Percentiles rank a stretch among this genome's conserved stretches.
phyloP scores from a whole-genome alignment of 2,113 vertebrate genomes.

The Microcebus jonahi region DNA sequence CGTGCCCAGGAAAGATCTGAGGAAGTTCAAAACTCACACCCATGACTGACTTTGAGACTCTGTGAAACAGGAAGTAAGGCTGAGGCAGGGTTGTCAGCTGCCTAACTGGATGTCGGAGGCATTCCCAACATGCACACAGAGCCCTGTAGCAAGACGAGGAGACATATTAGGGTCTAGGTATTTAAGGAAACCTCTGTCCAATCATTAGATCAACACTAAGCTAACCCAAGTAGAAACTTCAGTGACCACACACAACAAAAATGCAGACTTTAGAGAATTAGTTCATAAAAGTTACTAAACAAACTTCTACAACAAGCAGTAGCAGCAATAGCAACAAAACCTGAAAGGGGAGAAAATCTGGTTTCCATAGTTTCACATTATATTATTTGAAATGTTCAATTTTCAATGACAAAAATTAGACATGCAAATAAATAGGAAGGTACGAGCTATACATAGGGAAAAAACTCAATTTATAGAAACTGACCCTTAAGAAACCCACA shows the following conservation, averaged over 20 bases:
- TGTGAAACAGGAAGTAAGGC: background rate
- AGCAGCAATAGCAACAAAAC: background rate
- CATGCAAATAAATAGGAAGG: background rate
- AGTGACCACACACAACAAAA: background rate
- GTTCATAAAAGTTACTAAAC: background rate
- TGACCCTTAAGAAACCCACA: background rate
- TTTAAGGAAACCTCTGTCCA: background rate
- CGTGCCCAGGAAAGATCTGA: background rate
- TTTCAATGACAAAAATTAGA: background rate
- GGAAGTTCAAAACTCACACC: too few species aligned
- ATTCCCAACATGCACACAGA: background rate
- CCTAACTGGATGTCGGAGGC: background rate
- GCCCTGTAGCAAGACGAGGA: background rate
- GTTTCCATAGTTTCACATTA: background rate
- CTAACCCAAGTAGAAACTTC: background rate
- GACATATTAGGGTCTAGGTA: background rate
- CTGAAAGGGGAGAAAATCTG: too few species aligned
- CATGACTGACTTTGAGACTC: too few species aligned
- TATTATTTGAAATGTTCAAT: background rate
- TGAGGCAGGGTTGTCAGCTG: background rate
- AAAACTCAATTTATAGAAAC: background rate
- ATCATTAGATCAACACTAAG: background rate
- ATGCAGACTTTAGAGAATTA: background rate
- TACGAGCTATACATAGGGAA: background rate
- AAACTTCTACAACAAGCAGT: background rate